phyloP scores from a whole-genome alignment of 1,140 invertebrate species.

The Brachionus angularis region DNA sequence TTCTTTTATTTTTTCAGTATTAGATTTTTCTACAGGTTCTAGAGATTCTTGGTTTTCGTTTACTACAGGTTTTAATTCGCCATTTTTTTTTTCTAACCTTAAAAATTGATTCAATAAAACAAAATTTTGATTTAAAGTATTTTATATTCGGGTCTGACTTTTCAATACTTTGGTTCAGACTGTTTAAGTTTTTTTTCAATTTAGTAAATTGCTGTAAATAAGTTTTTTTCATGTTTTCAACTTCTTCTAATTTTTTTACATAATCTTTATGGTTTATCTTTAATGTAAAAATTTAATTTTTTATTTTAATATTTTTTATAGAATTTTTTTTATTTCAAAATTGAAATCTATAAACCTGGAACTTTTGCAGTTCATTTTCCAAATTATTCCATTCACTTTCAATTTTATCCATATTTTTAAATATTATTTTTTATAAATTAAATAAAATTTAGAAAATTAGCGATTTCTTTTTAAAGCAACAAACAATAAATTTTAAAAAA shows the following conservation, averaged over 20 bases:
- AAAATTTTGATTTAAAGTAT: neutral
- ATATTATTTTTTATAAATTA: no score
- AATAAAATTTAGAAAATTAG: no score
- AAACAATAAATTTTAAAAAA: no score
- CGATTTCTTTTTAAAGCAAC: no score
- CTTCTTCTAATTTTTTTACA: conserved; percentile 73
- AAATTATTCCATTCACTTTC: neutral
- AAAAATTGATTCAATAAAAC: neutral
- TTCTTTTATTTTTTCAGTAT: conserved; percentile 69
- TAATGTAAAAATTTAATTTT: neutral
- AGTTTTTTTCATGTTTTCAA: conserved; percentile 76
- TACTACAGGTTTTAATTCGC: conserved; percentile 60
- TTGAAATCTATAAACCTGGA: neutral
- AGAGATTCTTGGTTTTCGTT: neutral
- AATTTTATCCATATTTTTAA: conserved; percentile 1
- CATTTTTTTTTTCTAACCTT: neutral
- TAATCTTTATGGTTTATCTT: conserved; percentile 69
- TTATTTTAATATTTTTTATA: neutral
- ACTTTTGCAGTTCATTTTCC: conserved; percentile 10
- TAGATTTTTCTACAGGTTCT: conserved; percentile 50
- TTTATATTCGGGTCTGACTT: neutral
- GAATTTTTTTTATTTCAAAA: neutral
- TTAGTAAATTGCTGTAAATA: conserved; percentile 85
- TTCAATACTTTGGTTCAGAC: conserved; percentile 63
- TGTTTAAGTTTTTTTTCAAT: conserved; percentile 72